These are phyloP conservation scores for Uropsilus gracilis DNA, from an alignment of 2,113 vertebrate genomes.

Conservation along the genomic window DNA sequence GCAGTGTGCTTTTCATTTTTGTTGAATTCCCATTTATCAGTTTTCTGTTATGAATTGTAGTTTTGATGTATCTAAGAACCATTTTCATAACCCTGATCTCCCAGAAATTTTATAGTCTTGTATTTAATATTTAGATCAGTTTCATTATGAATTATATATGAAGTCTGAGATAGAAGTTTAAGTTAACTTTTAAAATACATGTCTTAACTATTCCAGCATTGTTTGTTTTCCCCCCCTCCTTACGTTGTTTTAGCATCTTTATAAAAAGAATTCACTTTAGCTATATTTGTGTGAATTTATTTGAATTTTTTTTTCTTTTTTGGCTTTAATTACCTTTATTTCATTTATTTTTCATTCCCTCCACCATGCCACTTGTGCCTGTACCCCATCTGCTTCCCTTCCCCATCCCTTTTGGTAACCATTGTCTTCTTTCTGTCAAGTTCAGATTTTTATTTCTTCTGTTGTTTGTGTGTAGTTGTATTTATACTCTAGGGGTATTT, in stretches of 20 bases:
- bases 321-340: too few species aligned
- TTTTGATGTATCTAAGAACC: background rate
- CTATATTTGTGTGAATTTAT: background rate
- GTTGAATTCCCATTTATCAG: background rate
- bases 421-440: too few species aligned
- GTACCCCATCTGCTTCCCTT: too few species aligned
- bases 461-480: too few species aligned
- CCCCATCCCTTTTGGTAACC: too few species aligned
- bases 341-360: too few species aligned
- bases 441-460: too few species aligned
- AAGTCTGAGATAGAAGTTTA: background rate
- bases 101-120: background rate
- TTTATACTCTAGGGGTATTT: too few species aligned
- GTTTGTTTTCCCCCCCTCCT: background rate
- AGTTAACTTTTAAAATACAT: background rate
- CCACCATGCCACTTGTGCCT: too few species aligned
- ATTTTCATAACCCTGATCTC: background rate
- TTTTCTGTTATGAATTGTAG: background rate
- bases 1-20: background rate
- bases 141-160: background rate
- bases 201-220: background rate
- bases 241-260: background rate
- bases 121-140: background rate
- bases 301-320: background rate
- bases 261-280: background rate